Evolutionary conservation across 1,140 invertebrate species (phyloP), one percentile per base, ranked within the genome.

Genomic region (Brachionus manjavacas): DNA sequence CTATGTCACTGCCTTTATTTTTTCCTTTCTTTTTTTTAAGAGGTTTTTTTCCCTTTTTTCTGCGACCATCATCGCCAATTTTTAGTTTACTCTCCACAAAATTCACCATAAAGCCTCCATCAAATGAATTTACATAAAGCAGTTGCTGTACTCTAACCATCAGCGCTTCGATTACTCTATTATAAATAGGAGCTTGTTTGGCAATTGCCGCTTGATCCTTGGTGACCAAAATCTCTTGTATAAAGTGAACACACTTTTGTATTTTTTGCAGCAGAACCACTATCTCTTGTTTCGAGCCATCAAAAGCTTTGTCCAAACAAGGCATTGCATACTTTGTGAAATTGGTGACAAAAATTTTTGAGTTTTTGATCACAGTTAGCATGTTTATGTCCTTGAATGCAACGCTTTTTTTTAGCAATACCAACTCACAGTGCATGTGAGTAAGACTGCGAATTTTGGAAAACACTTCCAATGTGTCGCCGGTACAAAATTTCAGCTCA

Each of bases 171-270:
- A 81, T 68, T 41, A 20, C 23, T 64, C 39, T 60, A 9, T 43
- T 81, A 28, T 81, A 81, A 25, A 64, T 11, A 3, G 79, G 79
- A 12, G 79, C 79, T 81, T 81, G 79, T 68, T 81, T 81, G 23
- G 79, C 49, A 12, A 81, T 64, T 12, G 79, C 79, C 14, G 64
- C 20, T 60, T 81, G 52, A 28, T 41, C 35, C 12, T 81, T 81
- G 3, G 79, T 81, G 11, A 81, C 52, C 16, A 60, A 64, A 16
- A 81, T 64, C 12, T 81, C 79, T 81, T 81, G 79, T 39, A 81
- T 41, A 81, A 64, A 81, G 39, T 81, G 79, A 64, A 81, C 79
- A n/a, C 49, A 66, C 3, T 81, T 68, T 81, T 81, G 79, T 20
- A 81, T 46, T 25, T 11, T 60, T 43, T 68, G 49, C n/a, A 81